phyloP scores from a whole-genome alignment of 1,140 invertebrate species.

The Adoxophyes honmai region DNA sequence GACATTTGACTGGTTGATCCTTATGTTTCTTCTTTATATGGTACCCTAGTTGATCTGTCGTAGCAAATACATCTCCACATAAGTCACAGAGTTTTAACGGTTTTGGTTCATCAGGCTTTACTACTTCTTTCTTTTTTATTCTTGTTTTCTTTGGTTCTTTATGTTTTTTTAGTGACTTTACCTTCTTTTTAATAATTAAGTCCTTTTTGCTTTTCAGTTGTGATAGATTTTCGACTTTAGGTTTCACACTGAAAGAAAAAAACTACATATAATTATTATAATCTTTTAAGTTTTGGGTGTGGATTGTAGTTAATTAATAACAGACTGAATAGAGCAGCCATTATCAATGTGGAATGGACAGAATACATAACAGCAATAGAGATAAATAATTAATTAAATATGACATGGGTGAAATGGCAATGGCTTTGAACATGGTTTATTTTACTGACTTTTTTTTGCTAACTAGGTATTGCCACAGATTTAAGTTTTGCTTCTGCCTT shows the following conservation, averaged over 20 bases:
- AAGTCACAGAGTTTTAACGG: slow-evolving; percentile 54
- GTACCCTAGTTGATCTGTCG: slow-evolving; percentile 37
- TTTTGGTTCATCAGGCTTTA: neutral
- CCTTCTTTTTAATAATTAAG: neutral
- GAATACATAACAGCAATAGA: too few relatives aligned
- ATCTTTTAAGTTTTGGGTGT: too few relatives aligned
- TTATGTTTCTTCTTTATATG: slow-evolving; percentile 52
- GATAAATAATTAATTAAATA: too few relatives aligned
- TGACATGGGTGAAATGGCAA: too few relatives aligned
- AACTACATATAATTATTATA: too few relatives aligned
- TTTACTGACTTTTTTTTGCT: too few relatives aligned
- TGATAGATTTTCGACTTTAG: slow-evolving; percentile 14
- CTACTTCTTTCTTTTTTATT: slow-evolving; percentile 36
- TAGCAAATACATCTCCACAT: slow-evolving; percentile 54
- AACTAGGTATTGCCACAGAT: too few relatives aligned
- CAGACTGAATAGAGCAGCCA: too few relatives aligned
- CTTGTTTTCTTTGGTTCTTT: slow-evolving; percentile 26
- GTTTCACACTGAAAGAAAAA: slow-evolving; percentile 38
- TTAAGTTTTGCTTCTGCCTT: too few relatives aligned
- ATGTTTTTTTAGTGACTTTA: neutral
- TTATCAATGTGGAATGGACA: too few relatives aligned
- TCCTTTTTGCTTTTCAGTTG: slow-evolving; percentile 1
- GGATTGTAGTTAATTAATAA: too few relatives aligned
- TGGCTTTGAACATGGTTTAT: too few relatives aligned
- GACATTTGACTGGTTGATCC: slow-evolving; percentile 45